These are phyloP conservation scores for Diabrotica virgifera DNA, from an alignment of 1,140 invertebrate genomes.

Conservation along the genomic window DNA sequence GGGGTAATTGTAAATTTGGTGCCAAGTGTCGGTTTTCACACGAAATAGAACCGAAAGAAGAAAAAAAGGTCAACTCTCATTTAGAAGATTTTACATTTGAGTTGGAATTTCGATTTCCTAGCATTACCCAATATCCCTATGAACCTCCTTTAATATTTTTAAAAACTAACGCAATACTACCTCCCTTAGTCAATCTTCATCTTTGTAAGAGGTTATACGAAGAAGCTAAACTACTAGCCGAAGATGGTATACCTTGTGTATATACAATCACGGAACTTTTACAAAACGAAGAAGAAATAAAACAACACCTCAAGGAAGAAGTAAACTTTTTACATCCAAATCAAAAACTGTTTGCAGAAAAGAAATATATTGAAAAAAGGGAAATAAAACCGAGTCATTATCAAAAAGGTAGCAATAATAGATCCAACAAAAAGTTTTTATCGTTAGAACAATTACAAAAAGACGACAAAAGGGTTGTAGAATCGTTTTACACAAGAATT, in stretches of 20 bases:
- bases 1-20: conserved; percentile 68
- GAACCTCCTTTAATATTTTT: conserved; percentile 67
- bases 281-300: conserved; percentile 65
- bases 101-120: conserved; percentile 71
- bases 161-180: conserved; percentile 58
- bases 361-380: conserved; percentile 40
- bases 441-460: conserved; percentile 54
- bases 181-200: conserved; percentile 59
- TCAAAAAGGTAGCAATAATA: conserved; percentile 54
- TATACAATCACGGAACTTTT: conserved; percentile 68
- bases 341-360: conserved; percentile 39
- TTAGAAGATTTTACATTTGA: conserved; percentile 52
- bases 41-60: conserved; percentile 50
- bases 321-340: conserved; percentile 55
- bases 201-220: conserved; percentile 61
- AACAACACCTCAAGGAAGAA: conserved; percentile 56
- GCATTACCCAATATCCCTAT: conserved; percentile 66
- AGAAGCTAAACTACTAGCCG: conserved; percentile 61
- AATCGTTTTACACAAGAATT: conserved; percentile 58
- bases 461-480: conserved; percentile 60
- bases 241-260: conserved; percentile 63
- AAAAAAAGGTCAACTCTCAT: conserved; percentile 43
- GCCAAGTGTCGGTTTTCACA: conserved; percentile 71
- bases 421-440: conserved; percentile 49
- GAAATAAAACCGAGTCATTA: conserved; percentile 56